Conservation (phyloP, 2,888 invertebrate genomes). For the Ferdinandea cuprea region DNA sequence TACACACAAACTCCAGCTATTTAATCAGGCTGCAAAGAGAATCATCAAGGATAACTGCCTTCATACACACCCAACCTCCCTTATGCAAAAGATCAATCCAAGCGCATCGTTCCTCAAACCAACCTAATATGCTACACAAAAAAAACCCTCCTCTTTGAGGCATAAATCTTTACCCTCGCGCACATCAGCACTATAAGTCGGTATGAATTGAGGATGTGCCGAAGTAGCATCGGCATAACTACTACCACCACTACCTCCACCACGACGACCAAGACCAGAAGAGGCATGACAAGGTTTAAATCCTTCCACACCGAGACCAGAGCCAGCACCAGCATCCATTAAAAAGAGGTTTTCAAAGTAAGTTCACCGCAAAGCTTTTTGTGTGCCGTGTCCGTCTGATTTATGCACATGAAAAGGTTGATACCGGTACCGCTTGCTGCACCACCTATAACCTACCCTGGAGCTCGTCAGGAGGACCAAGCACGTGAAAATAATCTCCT, state of each 20-base stretch:
- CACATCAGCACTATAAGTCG: conserved; percentile 68
- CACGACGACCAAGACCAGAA: conserved; percentile 3
- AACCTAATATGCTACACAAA: conserved; percentile 27
- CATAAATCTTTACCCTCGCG: conserved; percentile 66
- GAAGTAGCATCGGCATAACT: conserved; percentile 58
- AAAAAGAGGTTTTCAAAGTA: conserved; percentile 76
- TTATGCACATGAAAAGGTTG: conserved; percentile 75
- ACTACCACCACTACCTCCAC: not conserved
- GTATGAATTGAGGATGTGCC: conserved; percentile 72
- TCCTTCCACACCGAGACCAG: conserved; percentile 40
- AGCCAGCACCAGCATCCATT: conserved; percentile 52
- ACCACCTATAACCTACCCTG: conserved; percentile 53
- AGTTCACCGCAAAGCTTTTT: conserved; percentile 76
- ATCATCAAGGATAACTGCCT: conserved; percentile 74
- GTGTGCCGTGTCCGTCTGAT: conserved; percentile 75
- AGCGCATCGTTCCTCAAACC: conserved; percentile 50
- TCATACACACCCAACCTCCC: conserved; percentile 30
- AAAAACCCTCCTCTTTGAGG: conserved; percentile 39
- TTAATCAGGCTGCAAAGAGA: conserved; percentile 74
- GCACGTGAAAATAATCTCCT: conserved; percentile 73
- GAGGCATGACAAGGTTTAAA: conserved; percentile 63
- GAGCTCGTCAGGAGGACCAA: conserved; percentile 51
- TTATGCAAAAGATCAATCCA: conserved; percentile 62
- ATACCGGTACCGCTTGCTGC: conserved; percentile 39
- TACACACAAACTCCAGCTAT: conserved; percentile 47